Percentiles rank a stretch among this genome's conserved stretches.
These are phyloP conservation scores for Melanostoma scalare DNA, from an alignment of 2,888 invertebrate species.

Conservation along the genomic window DNA sequence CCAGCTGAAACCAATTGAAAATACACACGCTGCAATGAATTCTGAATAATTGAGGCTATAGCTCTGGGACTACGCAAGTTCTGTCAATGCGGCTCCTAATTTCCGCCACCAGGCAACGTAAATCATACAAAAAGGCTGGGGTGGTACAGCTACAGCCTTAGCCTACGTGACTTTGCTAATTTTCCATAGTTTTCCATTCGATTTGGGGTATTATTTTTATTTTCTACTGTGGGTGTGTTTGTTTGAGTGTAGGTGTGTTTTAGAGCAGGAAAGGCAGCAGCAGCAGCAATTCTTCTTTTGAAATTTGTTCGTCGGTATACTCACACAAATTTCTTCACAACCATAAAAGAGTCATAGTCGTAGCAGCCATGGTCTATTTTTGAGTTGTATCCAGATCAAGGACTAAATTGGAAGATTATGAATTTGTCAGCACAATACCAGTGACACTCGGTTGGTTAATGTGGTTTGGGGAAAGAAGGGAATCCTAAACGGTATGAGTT, in stretches of 20 bases:
- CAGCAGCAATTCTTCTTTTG: conserved; percentile 35
- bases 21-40: conserved; percentile 55
- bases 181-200: conserved; percentile 57
- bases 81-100: conserved; percentile 62
- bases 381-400: conserved; percentile 71
- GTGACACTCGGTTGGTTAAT: conserved; percentile 64
- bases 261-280: not conserved
- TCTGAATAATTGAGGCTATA: conserved; percentile 45
- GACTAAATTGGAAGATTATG: conserved; percentile 73
- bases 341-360: conserved; percentile 16
- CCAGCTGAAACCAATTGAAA: conserved; percentile 28
- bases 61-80: conserved; percentile 28
- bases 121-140: conserved; percentile 57
- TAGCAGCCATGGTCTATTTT: conserved; percentile 56
- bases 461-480: conserved; percentile 37
- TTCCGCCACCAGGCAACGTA: conserved; percentile 65
- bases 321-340: not conserved
- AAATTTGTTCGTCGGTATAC: conserved; percentile 47
- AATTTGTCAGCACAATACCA: conserved; percentile 72
- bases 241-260: not conserved
- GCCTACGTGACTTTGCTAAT: conserved; percentile 70
- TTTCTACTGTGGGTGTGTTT: not conserved
- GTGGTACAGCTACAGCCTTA: not conserved
- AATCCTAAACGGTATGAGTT: conserved; percentile 35
- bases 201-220: conserved; percentile 12